Base-by-base conservation (phyloP, 1,140 invertebrate species). In the Dinoponera quadriceps region DNA sequence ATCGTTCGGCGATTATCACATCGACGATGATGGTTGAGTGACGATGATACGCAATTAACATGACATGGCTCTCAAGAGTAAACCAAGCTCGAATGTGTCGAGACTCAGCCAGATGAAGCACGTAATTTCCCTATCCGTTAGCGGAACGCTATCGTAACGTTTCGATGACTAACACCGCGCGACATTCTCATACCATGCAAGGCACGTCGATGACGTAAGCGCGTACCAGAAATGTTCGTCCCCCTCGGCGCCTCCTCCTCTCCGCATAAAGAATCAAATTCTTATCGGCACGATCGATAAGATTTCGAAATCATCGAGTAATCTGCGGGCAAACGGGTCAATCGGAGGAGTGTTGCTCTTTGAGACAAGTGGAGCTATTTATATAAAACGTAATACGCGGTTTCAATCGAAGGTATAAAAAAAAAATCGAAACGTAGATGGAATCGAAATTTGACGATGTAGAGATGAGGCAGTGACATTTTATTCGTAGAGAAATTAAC, bases 121-220 rank as follows among this genome's bases (percentile, higher is more conserved):
- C 33, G 63, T 33, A 49, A 63, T 54, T 68, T 7, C 60, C 11
- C 7, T 55, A 84, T 60, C 27, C 59, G 29, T 27, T 69, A 59
- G 48, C 44, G 20, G 51, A 16, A 54, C 29, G 51, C 80, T 85
- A 88, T 88, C 63, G 60, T 85, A 87, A 87, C 74, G 59, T 25
- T 51, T 69, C 51, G 84, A 88, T 94, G 93, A 93, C 92, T 93
- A 93, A 93, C 84, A 82, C 78, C 33, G 74, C 54, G 81, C 86
- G 91, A 85, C 88, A 82, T 85, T 87, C 84, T 91, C 89, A 92
- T 89, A 84, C 91, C 91, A 90, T 93, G 92, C 91, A 93, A 83
- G 92, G 92, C 90, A 92, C 77, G 88, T 74, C 90, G 85, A 85
- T 93, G 93, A 93, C 92, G 92, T 89, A 90, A 92, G 74, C 66